A percentile compares a stretch with the other conserved stretches of the same genome.
Conservation (phyloP, 2,888 invertebrate species). For the Willowsia nigromaculata region DNA sequence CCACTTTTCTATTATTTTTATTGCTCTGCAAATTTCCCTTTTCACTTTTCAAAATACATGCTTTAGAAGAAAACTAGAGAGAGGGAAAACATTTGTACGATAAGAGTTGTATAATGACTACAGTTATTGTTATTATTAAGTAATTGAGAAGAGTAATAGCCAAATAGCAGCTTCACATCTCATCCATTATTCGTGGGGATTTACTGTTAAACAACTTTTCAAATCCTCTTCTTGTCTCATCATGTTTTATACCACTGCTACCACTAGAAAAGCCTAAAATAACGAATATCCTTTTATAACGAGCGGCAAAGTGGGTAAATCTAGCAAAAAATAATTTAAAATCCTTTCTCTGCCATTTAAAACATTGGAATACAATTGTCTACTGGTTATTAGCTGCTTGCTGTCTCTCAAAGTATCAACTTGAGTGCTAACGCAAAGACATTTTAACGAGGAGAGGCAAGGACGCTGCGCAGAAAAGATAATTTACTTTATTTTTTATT, state of each 20-base stretch:
- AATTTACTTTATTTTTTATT: neutral
- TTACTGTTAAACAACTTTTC: neutral
- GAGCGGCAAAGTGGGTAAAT: too few relatives aligned
- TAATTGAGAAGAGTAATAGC: conserved; percentile 37
- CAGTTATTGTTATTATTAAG: conserved; percentile 36
- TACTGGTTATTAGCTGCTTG: too few relatives aligned
- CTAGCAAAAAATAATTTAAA: too few relatives aligned
- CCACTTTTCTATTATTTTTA: neutral
- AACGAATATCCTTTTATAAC: neutral
- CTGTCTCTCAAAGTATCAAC: too few relatives aligned
- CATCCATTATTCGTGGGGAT: conserved; percentile 33
- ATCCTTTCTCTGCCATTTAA: too few relatives aligned
- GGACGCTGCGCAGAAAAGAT: too few relatives aligned
- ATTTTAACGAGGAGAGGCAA: too few relatives aligned
- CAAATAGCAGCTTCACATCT: conserved; percentile 26
- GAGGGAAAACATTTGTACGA: neutral
- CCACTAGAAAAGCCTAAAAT: neutral
- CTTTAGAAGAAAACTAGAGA: neutral
- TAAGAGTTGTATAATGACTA: conserved; percentile 13
- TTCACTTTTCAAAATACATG: neutral
- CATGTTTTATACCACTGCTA: neutral
- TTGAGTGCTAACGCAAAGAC: too few relatives aligned
- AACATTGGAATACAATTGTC: too few relatives aligned
- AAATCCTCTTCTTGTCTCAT: neutral
- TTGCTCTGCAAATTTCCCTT: neutral